These are phyloP conservation scores for Parascotia fuliginaria DNA, from an alignment of 2,888 invertebrate species.

Conservation along the genomic window DNA sequence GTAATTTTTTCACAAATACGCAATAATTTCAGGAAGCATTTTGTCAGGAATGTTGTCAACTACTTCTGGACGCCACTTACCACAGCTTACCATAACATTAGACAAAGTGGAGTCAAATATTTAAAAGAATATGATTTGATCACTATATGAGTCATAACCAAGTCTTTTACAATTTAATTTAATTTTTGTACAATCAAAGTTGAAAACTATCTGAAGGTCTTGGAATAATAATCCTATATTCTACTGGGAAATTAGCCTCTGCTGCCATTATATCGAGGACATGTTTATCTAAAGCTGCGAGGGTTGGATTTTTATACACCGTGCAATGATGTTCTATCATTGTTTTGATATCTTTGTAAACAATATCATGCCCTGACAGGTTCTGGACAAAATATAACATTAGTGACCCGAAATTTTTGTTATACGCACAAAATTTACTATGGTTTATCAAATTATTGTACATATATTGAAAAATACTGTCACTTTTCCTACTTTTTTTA, in stretches of 20 bases:
- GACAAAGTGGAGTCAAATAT: too few species aligned
- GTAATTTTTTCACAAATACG: too few species aligned
- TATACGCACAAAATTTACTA: conserved; percentile 7
- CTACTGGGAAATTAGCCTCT: neutral
- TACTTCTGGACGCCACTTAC: too few species aligned
- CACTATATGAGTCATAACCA: too few species aligned
- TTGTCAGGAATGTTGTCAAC: too few species aligned
- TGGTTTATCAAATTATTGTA: conserved; percentile 1
- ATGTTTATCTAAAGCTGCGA: neutral
- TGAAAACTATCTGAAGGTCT: neutral
- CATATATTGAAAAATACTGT: conserved; percentile 10
- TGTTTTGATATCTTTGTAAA: neutral
- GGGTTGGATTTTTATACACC: neutral
- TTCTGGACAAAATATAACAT: conserved; percentile 19
- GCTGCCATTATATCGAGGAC: neutral
- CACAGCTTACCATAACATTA: too few species aligned
- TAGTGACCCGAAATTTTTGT: conserved; percentile 14
- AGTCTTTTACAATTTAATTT: too few species aligned
- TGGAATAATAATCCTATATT: neutral
- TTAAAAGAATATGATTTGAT: too few species aligned
- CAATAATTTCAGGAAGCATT: too few species aligned
- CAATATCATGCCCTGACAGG: conserved; percentile 1
- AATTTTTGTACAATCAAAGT: neutral
- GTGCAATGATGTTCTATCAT: neutral
- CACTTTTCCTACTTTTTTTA: conserved; percentile 10